Percentiles rank a stretch among this genome's conserved stretches.
Evolutionary conservation across 2,888 invertebrate genomes (phyloP).

Genomic region (Ctenicera cuprea): DNA sequence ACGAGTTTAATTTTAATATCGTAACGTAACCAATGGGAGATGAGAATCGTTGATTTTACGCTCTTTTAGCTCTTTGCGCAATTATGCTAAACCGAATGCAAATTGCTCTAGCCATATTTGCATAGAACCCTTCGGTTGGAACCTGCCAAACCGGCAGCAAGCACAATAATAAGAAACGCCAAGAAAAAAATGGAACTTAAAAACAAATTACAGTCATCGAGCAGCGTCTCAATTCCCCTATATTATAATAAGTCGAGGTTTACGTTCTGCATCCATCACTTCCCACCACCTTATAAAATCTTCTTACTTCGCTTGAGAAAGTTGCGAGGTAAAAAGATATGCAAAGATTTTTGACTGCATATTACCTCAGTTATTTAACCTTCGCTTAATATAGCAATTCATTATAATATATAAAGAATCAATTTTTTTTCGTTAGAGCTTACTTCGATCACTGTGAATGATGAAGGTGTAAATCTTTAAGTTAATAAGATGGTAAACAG

Average conservation of each 20-base stretch:
- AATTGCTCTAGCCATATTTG: slow-evolving; percentile 57
- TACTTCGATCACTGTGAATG: too few relatives aligned
- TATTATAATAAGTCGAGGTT: slow-evolving; percentile 18
- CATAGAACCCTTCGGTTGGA: slow-evolving; percentile 54
- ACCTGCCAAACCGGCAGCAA: slow-evolving; percentile 35
- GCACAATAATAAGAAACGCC: slow-evolving; percentile 35
- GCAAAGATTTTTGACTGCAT: not conserved
- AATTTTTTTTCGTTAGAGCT: too few relatives aligned
- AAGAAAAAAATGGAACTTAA: slow-evolving; percentile 33
- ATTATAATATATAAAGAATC: too few relatives aligned
- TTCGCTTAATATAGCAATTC: too few relatives aligned
- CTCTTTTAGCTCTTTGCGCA: slow-evolving; percentile 61
- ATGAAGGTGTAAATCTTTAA: too few relatives aligned
- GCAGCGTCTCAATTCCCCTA: not conserved
- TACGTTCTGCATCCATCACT: slow-evolving; percentile 23
- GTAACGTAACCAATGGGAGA: slow-evolving; percentile 57
- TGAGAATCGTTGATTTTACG: slow-evolving; percentile 62
- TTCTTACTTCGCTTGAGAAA: not conserved
- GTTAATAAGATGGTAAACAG: too few relatives aligned
- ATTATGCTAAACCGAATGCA: slow-evolving; percentile 62
- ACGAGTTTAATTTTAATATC: slow-evolving; percentile 61
- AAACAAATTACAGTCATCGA: slow-evolving; percentile 27
- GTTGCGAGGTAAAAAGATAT: not conserved
- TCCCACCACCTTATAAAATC: slow-evolving; percentile 7
- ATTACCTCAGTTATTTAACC: not conserved